Conservation (phyloP, 2,888 invertebrate species). For the Camptogramma bilineatum region DNA sequence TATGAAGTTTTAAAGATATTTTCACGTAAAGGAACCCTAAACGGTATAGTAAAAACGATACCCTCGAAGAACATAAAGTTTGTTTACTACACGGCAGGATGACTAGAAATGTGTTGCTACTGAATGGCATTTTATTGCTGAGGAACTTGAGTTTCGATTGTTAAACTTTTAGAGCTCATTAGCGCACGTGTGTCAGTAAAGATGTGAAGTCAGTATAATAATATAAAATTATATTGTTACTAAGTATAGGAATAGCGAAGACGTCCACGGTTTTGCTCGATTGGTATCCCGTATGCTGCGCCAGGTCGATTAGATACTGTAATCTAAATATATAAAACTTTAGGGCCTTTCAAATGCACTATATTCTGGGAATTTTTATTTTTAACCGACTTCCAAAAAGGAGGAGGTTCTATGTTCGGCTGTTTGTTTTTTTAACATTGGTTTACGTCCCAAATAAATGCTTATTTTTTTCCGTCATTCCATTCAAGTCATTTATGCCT, state of each 20-base stretch:
- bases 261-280: too few relatives aligned
- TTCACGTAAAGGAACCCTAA: constrained; percentile 44
- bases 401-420: too few relatives aligned
- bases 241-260: not conserved
- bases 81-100: constrained; percentile 78
- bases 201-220: not conserved
- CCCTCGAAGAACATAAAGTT: constrained; percentile 67
- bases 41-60: constrained; percentile 66
- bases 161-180: constrained; percentile 44
- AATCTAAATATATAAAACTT: too few relatives aligned
- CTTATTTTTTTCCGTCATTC: not conserved
- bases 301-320: too few relatives aligned
- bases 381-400: too few relatives aligned
- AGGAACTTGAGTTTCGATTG: constrained; percentile 46
- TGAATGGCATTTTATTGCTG: constrained; percentile 57
- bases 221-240: not conserved
- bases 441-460: too few relatives aligned
- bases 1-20: not conserved
- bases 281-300: too few relatives aligned
- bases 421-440: too few relatives aligned
- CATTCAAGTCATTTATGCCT: not conserved
- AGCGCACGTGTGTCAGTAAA: constrained; percentile 30
- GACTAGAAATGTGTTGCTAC: constrained; percentile 71
- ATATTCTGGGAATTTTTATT: too few relatives aligned
- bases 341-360: too few relatives aligned